Percentiles rank a stretch among this genome's conserved stretches.
Evolutionary conservation across 2,888 invertebrate genomes (phyloP).

Genomic region (Tuberolachnus salignus): DNA sequence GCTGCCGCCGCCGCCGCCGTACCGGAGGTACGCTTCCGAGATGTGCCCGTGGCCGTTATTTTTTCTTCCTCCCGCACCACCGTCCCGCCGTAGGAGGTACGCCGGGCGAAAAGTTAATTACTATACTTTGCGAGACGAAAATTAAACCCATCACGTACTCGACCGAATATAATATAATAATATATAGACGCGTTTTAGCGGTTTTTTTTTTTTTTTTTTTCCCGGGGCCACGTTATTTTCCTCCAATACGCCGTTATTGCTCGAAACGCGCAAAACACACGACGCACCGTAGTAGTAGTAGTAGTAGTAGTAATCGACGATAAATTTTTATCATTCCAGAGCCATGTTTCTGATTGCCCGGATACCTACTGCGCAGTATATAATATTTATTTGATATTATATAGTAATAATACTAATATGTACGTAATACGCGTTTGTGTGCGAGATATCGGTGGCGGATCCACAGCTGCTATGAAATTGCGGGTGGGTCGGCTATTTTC

Average conservation of each 20-base stretch:
- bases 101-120: conserved; percentile 50
- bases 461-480: too few relatives aligned
- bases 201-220: rapidly evolving
- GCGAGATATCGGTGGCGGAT: too few relatives aligned
- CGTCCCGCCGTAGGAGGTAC: background rate
- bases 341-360: background rate
- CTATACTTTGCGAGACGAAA: conserved; percentile 49
- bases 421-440: background rate
- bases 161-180: conserved; percentile 12
- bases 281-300: background rate
- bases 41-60: conserved; percentile 25
- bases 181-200: background rate
- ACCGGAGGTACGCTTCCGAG: conserved; percentile 15
- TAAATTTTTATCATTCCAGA: conserved; percentile 24
- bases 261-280: background rate
- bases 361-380: background rate
- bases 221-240: background rate
- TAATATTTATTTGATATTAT: background rate
- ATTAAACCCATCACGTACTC: conserved; percentile 54
- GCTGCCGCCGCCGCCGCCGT: background rate
- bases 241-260: background rate
- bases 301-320: background rate
- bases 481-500: too few relatives aligned
- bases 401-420: background rate
- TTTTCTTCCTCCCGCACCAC: background rate